Conservation (phyloP, 2,888 invertebrate genomes). For the Epiblema foenella region DNA sequence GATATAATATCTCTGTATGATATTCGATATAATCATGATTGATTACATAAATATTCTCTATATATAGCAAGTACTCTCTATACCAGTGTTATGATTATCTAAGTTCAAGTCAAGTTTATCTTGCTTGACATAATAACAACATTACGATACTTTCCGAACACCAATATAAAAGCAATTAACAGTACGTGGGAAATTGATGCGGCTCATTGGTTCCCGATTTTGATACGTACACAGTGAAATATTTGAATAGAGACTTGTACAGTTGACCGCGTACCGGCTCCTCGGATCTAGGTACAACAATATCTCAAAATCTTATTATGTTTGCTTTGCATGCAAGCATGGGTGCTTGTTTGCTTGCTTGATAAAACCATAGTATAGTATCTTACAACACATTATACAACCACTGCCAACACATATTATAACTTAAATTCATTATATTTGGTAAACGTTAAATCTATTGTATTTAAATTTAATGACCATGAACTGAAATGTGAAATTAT, state of each 20-base stretch:
- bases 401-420: no score
- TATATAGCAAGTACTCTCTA: constrained; percentile 20
- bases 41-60: background rate
- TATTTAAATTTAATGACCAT: no score
- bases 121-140: constrained; percentile 41
- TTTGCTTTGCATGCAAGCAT: no score
- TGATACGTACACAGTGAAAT: constrained; percentile 3
- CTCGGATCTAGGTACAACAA: background rate
- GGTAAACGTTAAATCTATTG: no score
- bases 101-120: constrained; percentile 36
- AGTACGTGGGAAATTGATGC: constrained; percentile 37
- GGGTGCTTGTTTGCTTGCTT: no score
- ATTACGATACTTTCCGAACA: constrained; percentile 35
- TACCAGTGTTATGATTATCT: constrained; percentile 38
- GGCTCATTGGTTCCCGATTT: constrained; percentile 29
- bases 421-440: no score
- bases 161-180: constrained; percentile 34
- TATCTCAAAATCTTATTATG: no score
- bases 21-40: background rate
- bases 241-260: background rate
- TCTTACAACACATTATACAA: no score
- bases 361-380: no score
- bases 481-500: no score
- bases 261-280: no score
- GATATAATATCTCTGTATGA: no score